These are phyloP conservation scores for Dendrocincla fuliginosa DNA, from an alignment of 2,797 vertebrate genomes.

Conservation along the genomic window DNA sequence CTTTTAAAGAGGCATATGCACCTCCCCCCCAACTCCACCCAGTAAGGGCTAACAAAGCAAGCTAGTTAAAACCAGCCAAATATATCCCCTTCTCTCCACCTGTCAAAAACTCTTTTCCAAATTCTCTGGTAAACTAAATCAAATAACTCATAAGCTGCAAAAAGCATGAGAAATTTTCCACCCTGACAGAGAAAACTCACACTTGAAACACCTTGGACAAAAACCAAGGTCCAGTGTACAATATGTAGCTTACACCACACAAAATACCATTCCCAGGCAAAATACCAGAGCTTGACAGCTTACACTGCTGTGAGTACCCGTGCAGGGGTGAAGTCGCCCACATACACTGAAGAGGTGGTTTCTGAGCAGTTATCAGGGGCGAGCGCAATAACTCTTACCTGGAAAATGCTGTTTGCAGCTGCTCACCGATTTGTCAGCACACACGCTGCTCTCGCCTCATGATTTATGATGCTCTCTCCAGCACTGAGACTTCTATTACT, in stretches of 20 bases:
- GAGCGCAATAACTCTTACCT: slow-evolving; percentile 73
- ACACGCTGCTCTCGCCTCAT: slow-evolving; percentile 48
- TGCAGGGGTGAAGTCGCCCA: neutral
- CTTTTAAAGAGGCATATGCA: neutral
- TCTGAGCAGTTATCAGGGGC: slow-evolving; percentile 76
- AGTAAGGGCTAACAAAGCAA: neutral
- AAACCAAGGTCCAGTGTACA: neutral
- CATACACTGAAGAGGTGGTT: slow-evolving; percentile 65
- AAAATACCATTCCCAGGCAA: neutral
- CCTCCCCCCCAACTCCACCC: neutral
- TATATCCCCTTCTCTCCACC: neutral
- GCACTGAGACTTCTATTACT: slow-evolving; percentile 73
- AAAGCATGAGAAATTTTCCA: neutral
- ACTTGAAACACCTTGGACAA: neutral
- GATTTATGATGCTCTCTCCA: slow-evolving; percentile 73
- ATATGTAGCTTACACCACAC: neutral
- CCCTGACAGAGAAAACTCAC: neutral
- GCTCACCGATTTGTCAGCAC: slow-evolving; percentile 68
- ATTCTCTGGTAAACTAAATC: slow-evolving; percentile 27
- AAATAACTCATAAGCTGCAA: slow-evolving; percentile 16
- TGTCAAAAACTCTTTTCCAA: neutral
- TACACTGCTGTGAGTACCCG: neutral
- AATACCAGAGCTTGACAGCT: neutral
- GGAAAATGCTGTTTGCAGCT: slow-evolving; percentile 77
- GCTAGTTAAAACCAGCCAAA: neutral